Evolutionary conservation across 2,888 invertebrate species (phyloP), one percentile per base, ranked within the genome.

Genomic region (Mellilla xanthometata): DNA sequence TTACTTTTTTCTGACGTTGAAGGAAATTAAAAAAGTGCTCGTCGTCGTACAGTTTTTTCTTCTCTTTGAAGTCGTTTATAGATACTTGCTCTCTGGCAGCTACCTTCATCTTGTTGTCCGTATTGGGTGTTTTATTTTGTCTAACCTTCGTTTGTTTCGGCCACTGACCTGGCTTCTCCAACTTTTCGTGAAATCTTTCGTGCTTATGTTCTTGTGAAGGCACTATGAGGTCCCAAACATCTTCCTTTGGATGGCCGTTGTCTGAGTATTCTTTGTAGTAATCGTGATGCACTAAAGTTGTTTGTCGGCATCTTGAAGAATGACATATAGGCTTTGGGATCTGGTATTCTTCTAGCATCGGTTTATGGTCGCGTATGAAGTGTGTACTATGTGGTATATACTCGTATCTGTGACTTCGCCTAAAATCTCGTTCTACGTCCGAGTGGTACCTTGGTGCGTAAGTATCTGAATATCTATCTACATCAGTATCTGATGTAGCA

Each of bases 1-100:
- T 87, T 0, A 88, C 87, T 56, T 82, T 86, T 53, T 86, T 73
- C 50, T 89, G 88, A 0, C 81, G 78, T 42, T 78, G 76, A 7
- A 88, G 39, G 42, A 88, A 81, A 43, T 81, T 79, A 4, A 57
- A 71, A 26, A 85, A 86, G 55, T 79, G 81, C 1, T 68, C 57
- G 34, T 84, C 83, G 34, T 81, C 76, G 12, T 68, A 76, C 15
- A 19, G 6, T 7, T 50, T 57, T 1, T 56, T 23, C 1, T 58
- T 58, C 32, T 62, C 66, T 33, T 72, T 76, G 8, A 62, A 49
- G 2, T 64, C 56, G 22, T 52, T 57, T n/a, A 83, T 23, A 0
- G 85, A 71, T 38, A 66, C 46, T 42, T 81, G 81, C 8, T 79
- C 67, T 38, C 86, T 68, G 3, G 77, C 55, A 0, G 64, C 56